Evolutionary conservation across 2,113 vertebrate genomes (phyloP).

Genomic region (Chaenogobius annularis): DNA sequence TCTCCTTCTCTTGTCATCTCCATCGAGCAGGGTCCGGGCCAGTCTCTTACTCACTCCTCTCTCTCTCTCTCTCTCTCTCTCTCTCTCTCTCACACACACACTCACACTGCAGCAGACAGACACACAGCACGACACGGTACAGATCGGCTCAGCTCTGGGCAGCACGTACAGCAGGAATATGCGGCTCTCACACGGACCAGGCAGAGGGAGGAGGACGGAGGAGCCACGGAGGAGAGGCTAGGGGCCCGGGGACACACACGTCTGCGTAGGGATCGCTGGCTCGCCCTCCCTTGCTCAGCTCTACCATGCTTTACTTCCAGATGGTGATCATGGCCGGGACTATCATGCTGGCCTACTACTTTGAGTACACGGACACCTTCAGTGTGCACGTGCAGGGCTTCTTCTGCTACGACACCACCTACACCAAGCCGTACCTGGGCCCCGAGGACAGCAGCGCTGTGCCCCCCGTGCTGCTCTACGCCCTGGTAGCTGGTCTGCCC

Average conservation of each 20-base stretch:
- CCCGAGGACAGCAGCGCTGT: slow-evolving; percentile 91
- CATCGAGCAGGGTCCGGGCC: too few relatives aligned
- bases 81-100: neutral
- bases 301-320: slow-evolving; percentile 97
- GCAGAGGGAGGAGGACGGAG: slow-evolving; percentile 21
- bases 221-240: slow-evolving; percentile 20
- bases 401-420: slow-evolving; percentile 93
- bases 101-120: neutral
- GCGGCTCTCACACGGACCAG: neutral
- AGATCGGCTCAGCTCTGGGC: neutral
- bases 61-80: neutral
- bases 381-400: slow-evolving; percentile 93
- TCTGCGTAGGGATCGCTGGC: neutral
- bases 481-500: slow-evolving; percentile 87
- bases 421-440: slow-evolving; percentile 93
- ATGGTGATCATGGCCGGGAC: slow-evolving; percentile 98
- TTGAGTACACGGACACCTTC: slow-evolving; percentile 98
- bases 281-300: slow-evolving; percentile 21
- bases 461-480: slow-evolving; percentile 88
- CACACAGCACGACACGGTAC: neutral
- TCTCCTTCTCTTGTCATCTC: neutral
- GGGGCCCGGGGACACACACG: neutral
- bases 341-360: slow-evolving; percentile 96
- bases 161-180: neutral
- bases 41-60: too few relatives aligned